A percentile compares a stretch with the other conserved stretches of the same genome.
Conservation (phyloP, 2,888 invertebrate genomes). For the Eupithecia abbreviata region DNA sequence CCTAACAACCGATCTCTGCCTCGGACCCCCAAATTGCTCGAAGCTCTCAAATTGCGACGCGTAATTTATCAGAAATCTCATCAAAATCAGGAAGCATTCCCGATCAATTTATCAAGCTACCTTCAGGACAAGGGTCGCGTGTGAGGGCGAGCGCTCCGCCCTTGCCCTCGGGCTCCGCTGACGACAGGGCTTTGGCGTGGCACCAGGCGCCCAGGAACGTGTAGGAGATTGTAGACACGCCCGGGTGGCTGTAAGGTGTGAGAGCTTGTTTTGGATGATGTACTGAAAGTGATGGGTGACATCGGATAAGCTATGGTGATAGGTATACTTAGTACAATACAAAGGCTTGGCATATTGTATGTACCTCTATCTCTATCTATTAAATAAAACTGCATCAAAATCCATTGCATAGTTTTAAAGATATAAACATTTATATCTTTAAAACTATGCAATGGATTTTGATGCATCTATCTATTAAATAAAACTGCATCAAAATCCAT, state of each 20-base stretch:
- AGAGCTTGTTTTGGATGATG: slow-evolving; percentile 19
- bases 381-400: no score
- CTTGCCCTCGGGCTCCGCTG: slow-evolving; percentile 52
- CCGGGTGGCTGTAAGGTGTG: slow-evolving; percentile 21
- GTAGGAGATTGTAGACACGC: slow-evolving; percentile 26
- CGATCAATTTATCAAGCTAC: slow-evolving; percentile 36
- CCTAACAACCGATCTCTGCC: neutral
- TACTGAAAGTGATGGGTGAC: neutral
- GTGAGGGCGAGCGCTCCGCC: slow-evolving; percentile 62
- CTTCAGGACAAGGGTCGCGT: slow-evolving; percentile 47
- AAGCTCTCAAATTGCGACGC: slow-evolving; percentile 11
- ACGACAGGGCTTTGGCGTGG: slow-evolving; percentile 71
- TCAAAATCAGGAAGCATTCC: slow-evolving; percentile 37
- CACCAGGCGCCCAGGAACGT: slow-evolving; percentile 37
- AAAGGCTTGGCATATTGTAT: neutral
- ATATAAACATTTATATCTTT: no score
- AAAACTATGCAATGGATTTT: no score
- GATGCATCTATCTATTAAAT: no score
- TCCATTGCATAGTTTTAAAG: no score
- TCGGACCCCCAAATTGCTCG: neutral
- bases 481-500: no score
- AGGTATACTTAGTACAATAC: neutral
- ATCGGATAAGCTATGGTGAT: neutral
- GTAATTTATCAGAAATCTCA: slow-evolving; percentile 37
- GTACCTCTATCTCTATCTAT: no score